These are phyloP conservation scores for Zosterops pallidus DNA, from an alignment of 2,113 vertebrate species.

Conservation along the genomic window DNA sequence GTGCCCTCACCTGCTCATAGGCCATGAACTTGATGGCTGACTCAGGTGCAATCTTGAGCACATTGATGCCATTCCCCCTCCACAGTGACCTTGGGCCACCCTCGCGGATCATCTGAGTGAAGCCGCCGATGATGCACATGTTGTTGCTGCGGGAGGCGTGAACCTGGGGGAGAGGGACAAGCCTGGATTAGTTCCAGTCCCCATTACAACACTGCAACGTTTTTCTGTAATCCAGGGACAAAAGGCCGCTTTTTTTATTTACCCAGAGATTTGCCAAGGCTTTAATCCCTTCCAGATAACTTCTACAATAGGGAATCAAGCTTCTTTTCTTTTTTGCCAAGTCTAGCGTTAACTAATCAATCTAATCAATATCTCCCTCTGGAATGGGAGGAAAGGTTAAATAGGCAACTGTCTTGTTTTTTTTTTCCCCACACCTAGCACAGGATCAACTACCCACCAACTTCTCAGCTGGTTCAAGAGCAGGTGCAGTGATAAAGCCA, in stretches of 20 bases:
- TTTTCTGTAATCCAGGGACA: slow-evolving; percentile 59
- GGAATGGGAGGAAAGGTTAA: background rate
- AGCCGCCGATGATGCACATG: slow-evolving; percentile 89
- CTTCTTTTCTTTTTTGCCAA: background rate
- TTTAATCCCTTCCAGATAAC: slow-evolving; percentile 54
- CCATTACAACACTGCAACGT: background rate
- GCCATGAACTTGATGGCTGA: slow-evolving; percentile 98
- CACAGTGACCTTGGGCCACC: slow-evolving; percentile 89
- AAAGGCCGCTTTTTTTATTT: slow-evolving; percentile 55
- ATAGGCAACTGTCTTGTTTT: background rate
- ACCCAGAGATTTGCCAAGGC: slow-evolving; percentile 5
- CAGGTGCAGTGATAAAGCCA: background rate
- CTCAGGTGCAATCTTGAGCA: slow-evolving; percentile 94
- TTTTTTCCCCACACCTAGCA: background rate
- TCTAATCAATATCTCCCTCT: slow-evolving; percentile 2
- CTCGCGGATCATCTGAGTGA: slow-evolving; percentile 91
- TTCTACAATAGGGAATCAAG: slow-evolving; percentile 5
- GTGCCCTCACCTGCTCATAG: slow-evolving; percentile 86
- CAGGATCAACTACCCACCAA: background rate
- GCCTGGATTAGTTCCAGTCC: background rate
- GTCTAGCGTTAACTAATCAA: slow-evolving; percentile 6
- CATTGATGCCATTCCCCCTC: slow-evolving; percentile 95
- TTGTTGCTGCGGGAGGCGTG: slow-evolving; percentile 91
- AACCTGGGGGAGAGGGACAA: slow-evolving; percentile 73
- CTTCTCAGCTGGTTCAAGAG: background rate